These are phyloP conservation scores for Hylaea fasciaria DNA, from an alignment of 2,888 invertebrate genomes.

Conservation along the genomic window DNA sequence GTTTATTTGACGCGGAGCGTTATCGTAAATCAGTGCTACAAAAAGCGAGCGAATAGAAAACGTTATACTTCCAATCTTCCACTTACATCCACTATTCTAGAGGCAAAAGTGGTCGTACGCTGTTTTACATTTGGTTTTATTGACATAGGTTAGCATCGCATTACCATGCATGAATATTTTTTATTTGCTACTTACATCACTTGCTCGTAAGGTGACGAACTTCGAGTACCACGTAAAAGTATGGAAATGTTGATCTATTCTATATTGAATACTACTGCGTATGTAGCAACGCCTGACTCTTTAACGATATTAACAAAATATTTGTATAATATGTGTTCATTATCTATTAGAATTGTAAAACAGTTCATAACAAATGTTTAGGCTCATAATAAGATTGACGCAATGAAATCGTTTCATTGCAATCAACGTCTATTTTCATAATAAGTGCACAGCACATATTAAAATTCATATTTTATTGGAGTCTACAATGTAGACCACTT, in stretches of 20 bases:
- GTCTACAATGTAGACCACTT: too few relatives aligned
- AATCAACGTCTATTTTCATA: background rate
- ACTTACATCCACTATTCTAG: too few relatives aligned
- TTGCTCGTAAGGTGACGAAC: conserved; percentile 22
- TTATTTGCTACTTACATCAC: background rate
- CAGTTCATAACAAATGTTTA: background rate
- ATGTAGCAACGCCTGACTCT: background rate
- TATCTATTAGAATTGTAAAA: background rate
- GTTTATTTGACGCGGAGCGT: background rate
- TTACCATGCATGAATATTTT: conserved; percentile 28
- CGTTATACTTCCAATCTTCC: background rate
- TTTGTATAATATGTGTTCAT: background rate
- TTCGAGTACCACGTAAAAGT: background rate
- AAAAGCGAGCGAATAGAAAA: background rate
- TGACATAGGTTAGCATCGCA: conserved; percentile 26
- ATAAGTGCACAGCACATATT: too few relatives aligned
- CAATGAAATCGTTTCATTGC: background rate
- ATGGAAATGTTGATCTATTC: background rate
- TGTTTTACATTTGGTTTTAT: conserved; percentile 7
- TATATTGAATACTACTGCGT: background rate
- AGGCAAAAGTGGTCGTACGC: background rate
- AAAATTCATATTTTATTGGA: too few relatives aligned
- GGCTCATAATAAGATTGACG: conserved; percentile 3
- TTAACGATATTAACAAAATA: background rate
- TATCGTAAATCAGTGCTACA: conserved; percentile 2